phyloP scores from a whole-genome alignment of 1,140 invertebrate species.

The Parasteatoda tepidariorum region DNA sequence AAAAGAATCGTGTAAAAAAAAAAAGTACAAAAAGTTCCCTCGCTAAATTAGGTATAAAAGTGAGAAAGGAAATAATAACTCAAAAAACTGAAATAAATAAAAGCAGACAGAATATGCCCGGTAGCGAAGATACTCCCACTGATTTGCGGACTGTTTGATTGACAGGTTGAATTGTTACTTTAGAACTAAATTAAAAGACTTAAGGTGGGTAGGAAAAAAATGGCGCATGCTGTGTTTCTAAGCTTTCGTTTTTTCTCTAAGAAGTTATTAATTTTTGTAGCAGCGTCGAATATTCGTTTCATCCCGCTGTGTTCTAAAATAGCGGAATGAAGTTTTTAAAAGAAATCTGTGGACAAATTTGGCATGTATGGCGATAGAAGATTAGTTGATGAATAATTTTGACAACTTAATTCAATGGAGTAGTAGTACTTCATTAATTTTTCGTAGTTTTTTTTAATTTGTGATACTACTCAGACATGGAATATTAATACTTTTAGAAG shows the following conservation, averaged over 20 bases:
- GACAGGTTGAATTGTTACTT: slow-evolving; percentile 54
- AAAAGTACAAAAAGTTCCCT: not conserved
- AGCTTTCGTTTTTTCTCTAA: not conserved
- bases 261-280: slow-evolving; percentile 38
- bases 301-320: slow-evolving; percentile 16
- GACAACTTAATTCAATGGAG: not conserved
- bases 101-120: slow-evolving; percentile 20
- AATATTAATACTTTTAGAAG: too few species aligned
- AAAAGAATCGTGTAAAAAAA: not conserved
- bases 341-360: slow-evolving; percentile 11
- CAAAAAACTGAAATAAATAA: not conserved
- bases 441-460: too few species aligned
- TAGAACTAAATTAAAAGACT: slow-evolving; percentile 28
- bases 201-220: not conserved
- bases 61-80: slow-evolving; percentile 14
- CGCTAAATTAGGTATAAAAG: slow-evolving; percentile 27
- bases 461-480: too few species aligned
- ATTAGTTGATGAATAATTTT: not conserved
- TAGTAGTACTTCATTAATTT: too few species aligned
- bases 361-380: not conserved
- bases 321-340: slow-evolving; percentile 11
- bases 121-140: slow-evolving; percentile 22
- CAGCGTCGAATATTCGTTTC: slow-evolving; percentile 10
- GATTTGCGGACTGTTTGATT: slow-evolving; percentile 3
- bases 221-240: not conserved